phyloP scores from a whole-genome alignment of 2,113 vertebrate genomes.

The Arvicanthis niloticus region DNA sequence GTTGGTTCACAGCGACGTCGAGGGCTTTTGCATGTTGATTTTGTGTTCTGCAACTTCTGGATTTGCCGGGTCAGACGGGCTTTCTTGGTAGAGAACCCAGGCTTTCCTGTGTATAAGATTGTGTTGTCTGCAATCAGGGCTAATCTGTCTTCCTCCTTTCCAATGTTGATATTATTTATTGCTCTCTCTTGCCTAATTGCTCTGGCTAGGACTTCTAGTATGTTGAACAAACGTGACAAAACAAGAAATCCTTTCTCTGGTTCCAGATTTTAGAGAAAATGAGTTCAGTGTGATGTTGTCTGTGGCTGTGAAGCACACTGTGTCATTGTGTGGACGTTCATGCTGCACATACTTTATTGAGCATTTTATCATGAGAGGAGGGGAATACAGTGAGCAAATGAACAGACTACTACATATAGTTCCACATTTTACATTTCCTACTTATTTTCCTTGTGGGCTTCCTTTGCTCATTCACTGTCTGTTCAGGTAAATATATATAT shows the following conservation, averaged over 20 bases:
- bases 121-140: background rate
- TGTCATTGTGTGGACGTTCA: background rate
- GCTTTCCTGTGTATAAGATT: background rate
- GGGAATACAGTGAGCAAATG: background rate
- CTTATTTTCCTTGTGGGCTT: background rate
- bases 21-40: background rate
- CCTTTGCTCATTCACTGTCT: background rate
- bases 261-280: constrained; percentile 18
- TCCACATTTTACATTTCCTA: background rate
- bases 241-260: background rate
- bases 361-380: background rate
- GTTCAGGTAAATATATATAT: background rate
- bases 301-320: background rate
- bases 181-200: constrained; percentile 13
- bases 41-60: background rate
- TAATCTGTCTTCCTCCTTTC: constrained; percentile 36
- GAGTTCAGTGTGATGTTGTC: background rate
- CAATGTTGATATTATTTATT: constrained; percentile 24
- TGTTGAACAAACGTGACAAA: background rate
- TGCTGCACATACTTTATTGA: background rate
- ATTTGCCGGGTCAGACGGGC: background rate
- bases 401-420: background rate
- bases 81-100: background rate
- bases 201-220: constrained; percentile 10
- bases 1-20: background rate